These are phyloP conservation scores for Stichodactyla mertensii DNA, from an alignment of 64 coral and sea anemone species.

Conservation along the genomic window DNA sequence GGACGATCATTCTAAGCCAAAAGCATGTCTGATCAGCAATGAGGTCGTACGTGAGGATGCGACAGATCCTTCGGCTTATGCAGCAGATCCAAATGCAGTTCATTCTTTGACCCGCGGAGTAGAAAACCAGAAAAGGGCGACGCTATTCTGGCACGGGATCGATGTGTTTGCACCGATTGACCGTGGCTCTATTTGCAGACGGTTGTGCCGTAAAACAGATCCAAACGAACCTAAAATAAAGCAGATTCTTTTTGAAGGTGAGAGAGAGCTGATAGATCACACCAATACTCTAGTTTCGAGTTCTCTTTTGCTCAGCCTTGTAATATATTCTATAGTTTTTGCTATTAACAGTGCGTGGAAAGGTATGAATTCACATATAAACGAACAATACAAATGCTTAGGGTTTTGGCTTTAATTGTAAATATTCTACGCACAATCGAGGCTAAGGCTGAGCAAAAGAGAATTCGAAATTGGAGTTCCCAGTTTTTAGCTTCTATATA, in stretches of 20 bases:
- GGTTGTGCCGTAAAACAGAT: constrained; percentile 31
- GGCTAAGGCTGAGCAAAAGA: too few species aligned
- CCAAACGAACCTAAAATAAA: constrained; percentile 28
- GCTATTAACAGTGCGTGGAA: background rate
- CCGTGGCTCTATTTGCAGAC: constrained; percentile 28
- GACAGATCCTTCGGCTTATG: background rate
- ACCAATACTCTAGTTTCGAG: background rate
- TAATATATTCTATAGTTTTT: background rate
- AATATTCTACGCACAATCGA: too few species aligned
- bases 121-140: constrained; percentile 35
- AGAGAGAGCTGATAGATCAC: constrained; percentile 1
- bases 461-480: too few species aligned
- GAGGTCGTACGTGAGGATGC: background rate
- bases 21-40: constrained; percentile 5
- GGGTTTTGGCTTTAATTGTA: too few species aligned
- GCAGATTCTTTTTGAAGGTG: constrained; percentile 71
- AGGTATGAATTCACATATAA: background rate
- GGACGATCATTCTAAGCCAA: background rate
- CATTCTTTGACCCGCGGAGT: constrained; percentile 1
- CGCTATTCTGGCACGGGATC: constrained; percentile 50
- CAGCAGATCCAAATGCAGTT: background rate
- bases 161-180: constrained; percentile 54
- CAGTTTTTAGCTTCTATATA: too few species aligned
- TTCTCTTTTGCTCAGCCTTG: too few species aligned
- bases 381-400: too few species aligned